Evolutionary conservation across 2,888 invertebrate genomes (phyloP), one percentile per base, ranked within the genome.

Genomic region (Polia nebulosa): DNA sequence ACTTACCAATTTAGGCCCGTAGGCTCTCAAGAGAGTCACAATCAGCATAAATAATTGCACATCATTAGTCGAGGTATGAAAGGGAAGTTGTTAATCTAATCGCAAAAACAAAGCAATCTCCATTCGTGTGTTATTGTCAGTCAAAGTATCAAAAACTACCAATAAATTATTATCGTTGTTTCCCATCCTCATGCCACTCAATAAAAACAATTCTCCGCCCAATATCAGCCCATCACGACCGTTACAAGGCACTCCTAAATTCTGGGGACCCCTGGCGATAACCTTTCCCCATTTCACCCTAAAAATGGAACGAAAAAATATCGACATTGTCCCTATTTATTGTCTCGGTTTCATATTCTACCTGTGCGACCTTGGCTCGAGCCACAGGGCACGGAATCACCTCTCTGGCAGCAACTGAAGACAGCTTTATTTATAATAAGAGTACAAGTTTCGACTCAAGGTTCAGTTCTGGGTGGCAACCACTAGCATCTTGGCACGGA

Each of bases 291-390:
- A 63, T 72, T 82, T 72, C 70, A 65, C 29, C 36, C 51, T 41
- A 49, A 67, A n/a, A 81, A 76, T 70, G 78, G 57, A 70, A 65
- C 70, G 62, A 76, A 76, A 80, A 78, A 80, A 82, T 74, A 81
- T 67, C 70, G 64, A 70, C 78, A 80, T 49, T 63, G 27, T 36
- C 39, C 52, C 52, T 62, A 77, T 82, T 75, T 78, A 72, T 71
- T 75, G 78, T 78, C 61, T 72, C 60, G 59, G 45, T 74, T 69
- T 78, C 41, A 74, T 78, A 65, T 74, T 69, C 45, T 72, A 81
- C 78, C 81, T 81, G 78, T 17, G 41, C 29, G 66, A 61, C 76
- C 63, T 80, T 80, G 63, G 39, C 17, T 52, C 13, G 53, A 7
- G 1, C 20, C 32, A 52, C 3, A 52, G 52, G 32, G 11, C n/a